Conservation (phyloP, 2,797 vertebrate species). For the Lophotriccus pileatus region DNA sequence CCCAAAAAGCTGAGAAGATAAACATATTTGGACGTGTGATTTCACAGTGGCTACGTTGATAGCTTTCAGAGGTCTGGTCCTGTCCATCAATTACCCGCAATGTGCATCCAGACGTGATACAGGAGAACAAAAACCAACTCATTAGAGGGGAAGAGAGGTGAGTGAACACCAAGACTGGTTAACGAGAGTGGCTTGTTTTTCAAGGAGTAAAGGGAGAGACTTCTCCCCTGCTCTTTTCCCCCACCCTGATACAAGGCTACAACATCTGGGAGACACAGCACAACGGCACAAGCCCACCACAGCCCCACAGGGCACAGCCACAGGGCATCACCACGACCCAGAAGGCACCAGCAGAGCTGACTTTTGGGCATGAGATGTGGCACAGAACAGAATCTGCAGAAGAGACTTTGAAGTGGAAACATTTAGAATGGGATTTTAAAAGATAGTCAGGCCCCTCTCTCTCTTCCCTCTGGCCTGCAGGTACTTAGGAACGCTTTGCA, state of each 20-base stretch:
- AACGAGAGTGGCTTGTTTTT: neutral
- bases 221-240: neutral
- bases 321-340: neutral
- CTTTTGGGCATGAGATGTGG: neutral
- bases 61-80: conserved; percentile 53
- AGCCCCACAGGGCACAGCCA: neutral
- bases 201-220: neutral
- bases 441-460: conserved; percentile 18
- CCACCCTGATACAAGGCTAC: neutral
- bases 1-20: conserved; percentile 42
- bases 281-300: neutral
- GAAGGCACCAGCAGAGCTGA: fast-evolving
- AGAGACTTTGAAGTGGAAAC: neutral
- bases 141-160: conserved; percentile 48
- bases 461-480: conserved; percentile 42
- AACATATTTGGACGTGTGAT: conserved; percentile 68
- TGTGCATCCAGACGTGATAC: conserved; percentile 49
- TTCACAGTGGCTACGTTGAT: conserved; percentile 48
- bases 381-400: neutral
- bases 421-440: conserved; percentile 5
- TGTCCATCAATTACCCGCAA: conserved; percentile 61
- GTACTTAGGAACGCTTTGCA: conserved; percentile 21
- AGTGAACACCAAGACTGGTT: conserved; percentile 17
- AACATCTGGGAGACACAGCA: neutral
- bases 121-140: conserved; percentile 37